Percentiles rank a stretch among this genome's conserved stretches.
phyloP scores from a whole-genome alignment of 2,888 invertebrate genomes.

The Gari tellinella region DNA sequence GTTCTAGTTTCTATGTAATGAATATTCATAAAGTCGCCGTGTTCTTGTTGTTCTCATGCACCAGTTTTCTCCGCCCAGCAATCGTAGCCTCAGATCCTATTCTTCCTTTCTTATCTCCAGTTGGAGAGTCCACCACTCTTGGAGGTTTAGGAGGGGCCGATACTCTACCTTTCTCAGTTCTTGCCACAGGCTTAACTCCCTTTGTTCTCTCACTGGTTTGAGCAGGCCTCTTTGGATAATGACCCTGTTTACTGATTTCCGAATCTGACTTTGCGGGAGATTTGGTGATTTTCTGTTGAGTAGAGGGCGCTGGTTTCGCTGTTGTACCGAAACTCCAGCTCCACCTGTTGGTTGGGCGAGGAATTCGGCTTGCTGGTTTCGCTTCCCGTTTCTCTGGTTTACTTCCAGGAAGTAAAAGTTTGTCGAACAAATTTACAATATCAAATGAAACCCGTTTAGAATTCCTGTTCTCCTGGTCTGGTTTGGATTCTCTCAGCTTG shows the following conservation, averaged over 20 bases:
- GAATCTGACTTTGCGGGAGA: constrained; percentile 22
- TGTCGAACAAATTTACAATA: constrained; percentile 77
- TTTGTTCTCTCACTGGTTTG: constrained; percentile 14
- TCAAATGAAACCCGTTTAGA: constrained; percentile 69
- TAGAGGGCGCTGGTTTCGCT: constrained; percentile 1
- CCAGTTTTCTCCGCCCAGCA: not conserved
- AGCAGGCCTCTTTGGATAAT: constrained; percentile 40
- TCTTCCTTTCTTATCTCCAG: constrained; percentile 9
- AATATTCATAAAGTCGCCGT: constrained; percentile 28
- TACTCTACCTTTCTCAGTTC: constrained; percentile 11
- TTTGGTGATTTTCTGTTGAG: constrained; percentile 11
- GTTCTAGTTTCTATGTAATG: not conserved
- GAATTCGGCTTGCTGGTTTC: constrained; percentile 48
- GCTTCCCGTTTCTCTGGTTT: constrained; percentile 25
- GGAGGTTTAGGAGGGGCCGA: constrained; percentile 62
- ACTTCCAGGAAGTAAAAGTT: constrained; percentile 71
- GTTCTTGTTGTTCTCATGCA: constrained; percentile 17
- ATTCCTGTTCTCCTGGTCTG: constrained; percentile 43
- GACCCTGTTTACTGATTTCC: constrained; percentile 32
- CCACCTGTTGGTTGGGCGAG: constrained; percentile 52
- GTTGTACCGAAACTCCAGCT: constrained; percentile 56
- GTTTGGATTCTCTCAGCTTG: not conserved
- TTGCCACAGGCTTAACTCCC: constrained; percentile 11
- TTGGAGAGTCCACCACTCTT: constrained; percentile 37
- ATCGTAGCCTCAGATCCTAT: not conserved